Evolutionary conservation across 1,140 invertebrate genomes (phyloP).

Genomic region (Laupala kohalensis): DNA sequence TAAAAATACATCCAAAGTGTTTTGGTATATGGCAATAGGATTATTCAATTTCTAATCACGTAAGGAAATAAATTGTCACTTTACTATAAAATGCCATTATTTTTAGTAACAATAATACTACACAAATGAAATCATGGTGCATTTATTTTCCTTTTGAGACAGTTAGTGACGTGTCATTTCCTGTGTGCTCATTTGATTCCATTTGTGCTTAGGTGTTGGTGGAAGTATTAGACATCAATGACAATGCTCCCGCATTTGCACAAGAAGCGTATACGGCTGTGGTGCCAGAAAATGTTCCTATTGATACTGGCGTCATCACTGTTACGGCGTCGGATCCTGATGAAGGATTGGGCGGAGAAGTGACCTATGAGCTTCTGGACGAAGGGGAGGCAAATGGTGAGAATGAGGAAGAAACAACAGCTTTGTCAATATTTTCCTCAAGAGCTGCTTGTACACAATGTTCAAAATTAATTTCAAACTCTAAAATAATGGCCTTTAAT

Average conservation of each 20-base stretch:
- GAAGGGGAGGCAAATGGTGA: slow-evolving; percentile 55
- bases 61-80: too few species aligned
- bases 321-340: slow-evolving; percentile 68
- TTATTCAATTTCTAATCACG: too few species aligned
- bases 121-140: not conserved
- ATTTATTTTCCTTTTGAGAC: not conserved
- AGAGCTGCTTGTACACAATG: too few species aligned
- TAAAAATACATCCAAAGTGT: too few species aligned
- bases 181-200: too few species aligned
- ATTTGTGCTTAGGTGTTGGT: slow-evolving; percentile 41
- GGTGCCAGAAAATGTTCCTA: slow-evolving; percentile 58
- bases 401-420: too few species aligned
- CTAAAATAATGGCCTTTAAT: too few species aligned
- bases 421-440: too few species aligned
- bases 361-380: slow-evolving; percentile 54
- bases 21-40: too few species aligned
- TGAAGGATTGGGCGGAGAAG: slow-evolving; percentile 49
- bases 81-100: too few species aligned
- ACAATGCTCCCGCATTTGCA: slow-evolving; percentile 51
- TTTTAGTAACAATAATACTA: too few species aligned
- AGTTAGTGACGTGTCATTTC: not conserved
- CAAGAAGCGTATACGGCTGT: slow-evolving; percentile 31
- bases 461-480: too few species aligned
- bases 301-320: slow-evolving; percentile 51
- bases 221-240: slow-evolving; percentile 68